Base-by-base conservation (phyloP, 2,113 vertebrate species). In the Anser cygnoides region DNA sequence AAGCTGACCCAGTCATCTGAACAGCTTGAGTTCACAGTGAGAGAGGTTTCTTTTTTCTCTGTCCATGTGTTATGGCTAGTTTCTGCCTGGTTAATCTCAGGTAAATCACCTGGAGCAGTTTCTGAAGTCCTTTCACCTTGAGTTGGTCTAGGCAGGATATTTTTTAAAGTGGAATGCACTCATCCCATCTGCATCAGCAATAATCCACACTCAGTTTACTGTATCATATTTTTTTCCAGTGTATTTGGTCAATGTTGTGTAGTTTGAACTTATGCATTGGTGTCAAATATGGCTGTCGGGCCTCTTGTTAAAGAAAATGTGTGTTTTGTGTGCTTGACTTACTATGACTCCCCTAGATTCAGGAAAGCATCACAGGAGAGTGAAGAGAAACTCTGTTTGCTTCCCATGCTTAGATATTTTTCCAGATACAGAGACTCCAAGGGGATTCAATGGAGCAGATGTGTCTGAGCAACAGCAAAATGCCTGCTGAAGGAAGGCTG, bases 151-250 rank as follows among this genome's bases (percentile, higher is more conserved):
- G 62, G 44, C 50, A 21, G 87, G 44, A 19, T 35, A 4, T 75
- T 63, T 52, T 31, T 66, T 17, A 21, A 58, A 46, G 7, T 22
- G 31, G 78, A 57, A 28, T 19, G 61, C 18, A 3, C 31, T 84
- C 50, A 7, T 63, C n/a, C 49, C 29, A 11, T 72, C 43, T 85
- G 16, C 6, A 3, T 58, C 72, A 63, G 41, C 62, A 43, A 0
- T 58, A 52, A 46, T 65, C n/a, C 31, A 0, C 44, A 0, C 58
- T 66, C 7, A 10, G 16, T 46, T 28, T 49, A 41, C 66, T 57
- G 39, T 11, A 0, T n/a, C 16, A 0, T 31, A 0, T 3, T 5
- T 16, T 65, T 55, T 20, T 3, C 44, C 31, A 6, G 35, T 25
- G 44, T 39, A 1, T 72, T 59, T 58, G 57, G 72, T 28, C 1